phyloP scores from a whole-genome alignment of 2,797 vertebrate genomes.

The Alcedo atthis region DNA sequence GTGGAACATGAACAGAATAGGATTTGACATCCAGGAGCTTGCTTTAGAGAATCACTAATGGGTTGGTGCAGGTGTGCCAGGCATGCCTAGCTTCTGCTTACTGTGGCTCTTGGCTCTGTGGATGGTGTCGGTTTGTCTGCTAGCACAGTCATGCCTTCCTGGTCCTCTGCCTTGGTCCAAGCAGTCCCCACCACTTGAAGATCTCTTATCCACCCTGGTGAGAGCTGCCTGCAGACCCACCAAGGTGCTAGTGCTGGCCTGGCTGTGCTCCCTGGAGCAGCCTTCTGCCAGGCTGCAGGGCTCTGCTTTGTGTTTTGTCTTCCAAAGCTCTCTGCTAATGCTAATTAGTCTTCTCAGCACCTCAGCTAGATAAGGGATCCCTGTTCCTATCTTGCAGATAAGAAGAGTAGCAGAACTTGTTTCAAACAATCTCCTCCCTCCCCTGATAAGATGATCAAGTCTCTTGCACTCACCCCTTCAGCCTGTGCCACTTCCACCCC shows the following conservation, averaged over 20 bases:
- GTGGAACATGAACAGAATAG: background rate
- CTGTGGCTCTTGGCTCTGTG: rapidly evolving
- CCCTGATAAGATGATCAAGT: background rate
- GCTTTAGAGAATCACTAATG: background rate
- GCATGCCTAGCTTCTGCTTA: background rate
- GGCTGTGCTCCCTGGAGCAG: background rate
- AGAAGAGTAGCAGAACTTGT: conserved; percentile 58
- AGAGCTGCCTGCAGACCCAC: background rate
- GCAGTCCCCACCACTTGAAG: background rate
- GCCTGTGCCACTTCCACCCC: rapidly evolving
- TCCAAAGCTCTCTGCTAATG: background rate
- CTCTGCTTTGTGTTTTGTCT: conserved; percentile 34
- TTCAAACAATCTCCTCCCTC: conserved; percentile 26
- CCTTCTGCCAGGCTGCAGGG: background rate
- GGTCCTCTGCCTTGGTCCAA: background rate
- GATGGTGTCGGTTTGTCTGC: background rate
- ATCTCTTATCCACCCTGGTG: rapidly evolving
- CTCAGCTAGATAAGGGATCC: conserved; percentile 30
- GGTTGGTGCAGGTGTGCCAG: background rate
- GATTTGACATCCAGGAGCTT: background rate
- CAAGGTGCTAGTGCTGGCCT: rapidly evolving
- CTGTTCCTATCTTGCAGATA: conserved; percentile 46
- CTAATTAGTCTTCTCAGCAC: conserved; percentile 60
- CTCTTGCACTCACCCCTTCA: background rate
- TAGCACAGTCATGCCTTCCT: background rate